phyloP scores from a whole-genome alignment of 2,113 vertebrate genomes.

The Coracopsis vasa region DNA sequence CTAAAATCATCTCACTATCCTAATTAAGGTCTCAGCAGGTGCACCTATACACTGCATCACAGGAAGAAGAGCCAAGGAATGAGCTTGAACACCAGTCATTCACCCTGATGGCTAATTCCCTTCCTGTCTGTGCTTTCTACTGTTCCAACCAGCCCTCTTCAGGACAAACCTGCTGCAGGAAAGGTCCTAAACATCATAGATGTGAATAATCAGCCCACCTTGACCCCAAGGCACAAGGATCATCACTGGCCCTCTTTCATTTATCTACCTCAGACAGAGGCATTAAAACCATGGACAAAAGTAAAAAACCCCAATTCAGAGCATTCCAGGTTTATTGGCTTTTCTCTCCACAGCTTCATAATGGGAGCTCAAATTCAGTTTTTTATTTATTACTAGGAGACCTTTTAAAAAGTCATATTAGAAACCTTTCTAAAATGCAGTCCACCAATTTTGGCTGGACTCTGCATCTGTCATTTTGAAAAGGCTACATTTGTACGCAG shows the following conservation, averaged over 20 bases:
- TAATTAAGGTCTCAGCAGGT: not conserved
- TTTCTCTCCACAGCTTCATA: not conserved
- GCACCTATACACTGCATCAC: not conserved
- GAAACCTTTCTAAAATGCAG: not conserved
- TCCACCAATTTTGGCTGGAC: not conserved
- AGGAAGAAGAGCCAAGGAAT: not conserved
- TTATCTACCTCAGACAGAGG: not conserved
- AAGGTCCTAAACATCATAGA: not conserved
- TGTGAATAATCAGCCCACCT: not conserved
- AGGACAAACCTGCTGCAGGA: not conserved
- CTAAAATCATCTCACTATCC: not conserved
- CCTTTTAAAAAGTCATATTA: not conserved
- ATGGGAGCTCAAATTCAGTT: not conserved
- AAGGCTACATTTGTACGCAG: not conserved
- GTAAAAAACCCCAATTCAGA: not conserved
- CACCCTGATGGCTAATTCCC: not conserved
- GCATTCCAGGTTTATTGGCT: not conserved
- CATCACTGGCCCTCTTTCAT: not conserved
- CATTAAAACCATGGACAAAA: not conserved
- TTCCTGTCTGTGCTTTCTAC: not conserved
- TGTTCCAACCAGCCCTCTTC: not conserved
- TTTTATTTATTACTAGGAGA: not conserved
- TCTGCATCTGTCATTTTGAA: not conserved
- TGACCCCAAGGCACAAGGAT: not conserved
- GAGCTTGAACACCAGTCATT: not conserved